A percentile compares a stretch with the other conserved stretches of the same genome.
These are phyloP conservation scores for Sinodicranocentrus sp. DNA, from an alignment of 2,888 invertebrate species.

Conservation along the genomic window DNA sequence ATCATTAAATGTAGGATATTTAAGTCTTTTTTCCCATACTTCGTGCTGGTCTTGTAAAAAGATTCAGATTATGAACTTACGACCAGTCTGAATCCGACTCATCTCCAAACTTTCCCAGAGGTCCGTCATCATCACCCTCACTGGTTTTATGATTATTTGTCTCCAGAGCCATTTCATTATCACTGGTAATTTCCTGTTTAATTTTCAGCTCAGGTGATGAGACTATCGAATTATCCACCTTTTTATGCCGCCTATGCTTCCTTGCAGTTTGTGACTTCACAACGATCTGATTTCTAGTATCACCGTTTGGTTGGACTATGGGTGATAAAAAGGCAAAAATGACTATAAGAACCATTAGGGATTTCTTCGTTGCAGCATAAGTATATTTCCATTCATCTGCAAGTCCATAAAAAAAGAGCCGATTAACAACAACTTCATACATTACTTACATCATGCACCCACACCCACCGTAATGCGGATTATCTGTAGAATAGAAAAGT, in stretches of 20 bases:
- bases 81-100: constrained; percentile 8
- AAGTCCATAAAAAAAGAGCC: background rate
- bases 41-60: no score
- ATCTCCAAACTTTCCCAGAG: background rate
- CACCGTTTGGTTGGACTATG: no score
- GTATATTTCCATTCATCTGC: constrained; percentile 20
- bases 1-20: background rate
- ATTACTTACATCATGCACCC: background rate
- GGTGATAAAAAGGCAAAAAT: constrained; percentile 15
- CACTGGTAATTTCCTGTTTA: no score
- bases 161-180: no score
- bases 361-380: background rate
- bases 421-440: background rate
- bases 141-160: background rate
- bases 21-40: no score
- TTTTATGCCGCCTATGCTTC: no score
- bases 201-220: no score
- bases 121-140: background rate
- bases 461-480: no score
- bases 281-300: no score
- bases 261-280: no score
- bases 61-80: background rate
- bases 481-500: background rate
- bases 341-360: constrained; percentile 17
- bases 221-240: no score